Evolutionary conservation across 2,888 invertebrate species (phyloP), one percentile per base, ranked within the genome.

Genomic region (Phrixothrix hirtus): DNA sequence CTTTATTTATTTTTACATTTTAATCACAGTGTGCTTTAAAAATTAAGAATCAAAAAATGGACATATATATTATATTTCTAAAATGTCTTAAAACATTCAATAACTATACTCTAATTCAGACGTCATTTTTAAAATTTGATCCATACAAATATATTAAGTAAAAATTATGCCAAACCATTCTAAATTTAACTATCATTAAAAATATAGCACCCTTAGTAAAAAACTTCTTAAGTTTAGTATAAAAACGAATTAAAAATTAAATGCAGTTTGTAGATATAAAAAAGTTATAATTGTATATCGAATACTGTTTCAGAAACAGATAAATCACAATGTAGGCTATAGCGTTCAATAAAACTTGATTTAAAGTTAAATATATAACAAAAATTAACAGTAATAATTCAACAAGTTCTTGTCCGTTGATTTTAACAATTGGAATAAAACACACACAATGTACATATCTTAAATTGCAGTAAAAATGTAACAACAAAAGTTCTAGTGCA

Each of bases 1-100:
- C n/a, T n/a, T 21, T 7, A 31, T 31, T 31, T 31, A 12, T 31
- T 12, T 31, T 31, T 3, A 31, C 10, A 31, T 31, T 13, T 31
- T 12, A 31, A 31, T 31, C 31, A 31, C 31, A 31, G 31, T 11
- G 31, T 31, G 11, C 3, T 31, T 5, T 31, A 13, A 12, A 31
- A 31, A 31, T 31, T 31, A 12, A 31, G 31, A 31, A 21, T 7
- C 3, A 21, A 21, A 21, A 21, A 5, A 5, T 21, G 7, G 3
- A 21, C 21, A 21, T 7, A 21, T 21, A 3, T 21, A 21, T 5
- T 21, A n/a, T n/a, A n/a, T n/a, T n/a, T n/a, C n/a, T n/a, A n/a
- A n/a, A n/a, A n/a, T n/a, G n/a, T n/a, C n/a, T n/a, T n/a, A n/a
- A n/a, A n/a, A n/a, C n/a, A n/a, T n/a, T n/a, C n/a, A n/a, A n/a